Evolutionary conservation across 2,888 invertebrate species (phyloP), one percentile per base, ranked within the genome.

Genomic region (Drosophila aldrichi): DNA sequence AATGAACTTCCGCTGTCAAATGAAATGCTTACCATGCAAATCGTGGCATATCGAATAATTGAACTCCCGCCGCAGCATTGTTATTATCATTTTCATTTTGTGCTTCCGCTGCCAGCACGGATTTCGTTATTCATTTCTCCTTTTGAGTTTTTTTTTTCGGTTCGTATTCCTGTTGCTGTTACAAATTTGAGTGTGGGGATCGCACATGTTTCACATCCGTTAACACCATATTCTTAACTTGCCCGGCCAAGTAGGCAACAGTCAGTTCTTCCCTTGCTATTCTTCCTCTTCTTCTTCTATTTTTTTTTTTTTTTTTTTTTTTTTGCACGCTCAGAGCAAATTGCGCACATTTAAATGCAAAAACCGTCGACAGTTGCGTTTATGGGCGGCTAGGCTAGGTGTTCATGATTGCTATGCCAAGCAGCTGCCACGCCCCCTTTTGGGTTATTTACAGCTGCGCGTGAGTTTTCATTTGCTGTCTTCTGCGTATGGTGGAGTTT

Each of bases 331-430:
- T 55, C 65, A 41, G 71, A 65, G 70, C 69, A 84, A 84, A 84
- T 84, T 84, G 81, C 78, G 71, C 83, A 71, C 83, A 88, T 85
- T 85, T 85, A 83, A 88, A 85, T 85, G 89, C 79, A 83, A 87
- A 82, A 82, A 87, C 75, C 75, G 88, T 87, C 82, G 82, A 77
- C 88, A 85, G 74, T 76, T 77, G 66, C 70, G 75, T 70, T 77
- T 65, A 66, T 77, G 64, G 60, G 51, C 74, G 68, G 74, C 83
- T 83, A 84, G 68, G 74, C 83, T 86, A 84, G 85, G 88, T 87
- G 88, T 84, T 79, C 85, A 78, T 81, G 79, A 82, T 79, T 75
- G 64, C 65, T 69, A 41, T 61, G 57, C 57, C 55, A 52, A 57
- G 70, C 62, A 61, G 46, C 44, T 51, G 74, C 51, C 60, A 67